A percentile compares a stretch with the other conserved stretches of the same genome.
phyloP scores from a whole-genome alignment of 2,888 invertebrate genomes.

The Anaspis maculata region DNA sequence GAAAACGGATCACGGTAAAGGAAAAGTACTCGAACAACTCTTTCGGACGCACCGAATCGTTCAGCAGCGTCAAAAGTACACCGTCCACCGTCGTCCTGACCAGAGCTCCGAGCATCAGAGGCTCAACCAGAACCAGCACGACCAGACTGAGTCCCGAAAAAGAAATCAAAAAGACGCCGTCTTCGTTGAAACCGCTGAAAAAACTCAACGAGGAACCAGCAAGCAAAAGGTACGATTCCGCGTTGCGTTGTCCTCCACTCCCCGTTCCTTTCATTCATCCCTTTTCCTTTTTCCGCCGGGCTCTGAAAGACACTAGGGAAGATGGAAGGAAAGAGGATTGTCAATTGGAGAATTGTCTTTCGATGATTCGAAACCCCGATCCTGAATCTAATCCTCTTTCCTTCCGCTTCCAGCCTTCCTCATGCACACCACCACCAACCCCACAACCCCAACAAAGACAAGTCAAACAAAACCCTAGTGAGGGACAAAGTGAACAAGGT shows the following conservation, averaged over 20 bases:
- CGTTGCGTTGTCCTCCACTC: neutral
- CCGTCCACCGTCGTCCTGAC: too few relatives aligned
- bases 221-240: conserved; percentile 24
- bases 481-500: too few relatives aligned
- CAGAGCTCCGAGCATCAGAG: conserved; percentile 23
- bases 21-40: conserved; percentile 51
- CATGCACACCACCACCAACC: too few relatives aligned
- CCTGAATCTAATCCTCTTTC: conserved; percentile 27
- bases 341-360: conserved; percentile 31
- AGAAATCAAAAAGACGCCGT: conserved; percentile 10
- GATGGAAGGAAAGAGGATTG: conserved; percentile 29
- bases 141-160: too few relatives aligned
- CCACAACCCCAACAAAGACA: too few relatives aligned
- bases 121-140: neutral
- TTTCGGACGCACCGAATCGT: conserved; percentile 45
- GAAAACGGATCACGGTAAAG: conserved; percentile 53
- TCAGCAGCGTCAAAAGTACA: conserved; percentile 27
- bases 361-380: conserved; percentile 14
- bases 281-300: neutral
- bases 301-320: conserved; percentile 26
- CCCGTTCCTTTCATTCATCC: neutral
- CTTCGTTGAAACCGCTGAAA: conserved; percentile 4
- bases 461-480: too few relatives aligned
- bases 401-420: too few relatives aligned
- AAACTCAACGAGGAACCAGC: conserved; percentile 15